Evolutionary conservation across 1,140 invertebrate species (phyloP), one percentile per base, ranked within the genome.

Genomic region (Sweltsa coloradensis): DNA sequence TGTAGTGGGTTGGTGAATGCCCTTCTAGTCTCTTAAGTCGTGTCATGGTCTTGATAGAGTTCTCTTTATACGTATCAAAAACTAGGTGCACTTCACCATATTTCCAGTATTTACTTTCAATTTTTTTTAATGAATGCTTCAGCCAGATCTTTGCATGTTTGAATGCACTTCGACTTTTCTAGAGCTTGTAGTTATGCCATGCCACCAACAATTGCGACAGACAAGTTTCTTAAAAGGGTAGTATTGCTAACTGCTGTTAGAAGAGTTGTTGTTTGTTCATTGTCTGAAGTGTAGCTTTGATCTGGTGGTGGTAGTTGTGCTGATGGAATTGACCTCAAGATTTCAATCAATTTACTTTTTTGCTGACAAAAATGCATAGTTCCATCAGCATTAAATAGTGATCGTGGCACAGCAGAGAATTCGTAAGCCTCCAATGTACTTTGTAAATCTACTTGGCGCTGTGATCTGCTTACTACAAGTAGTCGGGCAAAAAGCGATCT

Each of bases 41-140:
- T 19, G 42, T 25, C 13, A 6, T 19, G 22, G 25, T 50, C 13
- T 49, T 48, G 25, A 49, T 9, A 23, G 41, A 47, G 16, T 49
- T 16, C n/a, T 49, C 2, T 51, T 39, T n/a, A 2, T 42, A 24
- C 13, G 23, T 37, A 14, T 40, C 9, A 44, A 44, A 44, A 13
- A 11, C 22, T 13, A 44, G 19, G 18, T 44, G 42, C 13, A 26
- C 9, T 44, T 44, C 11, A 6, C 29, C 26, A 7, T 44, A 44
- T 25, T 44, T 23, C 42, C 22, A 25, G 21, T 24, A 44, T 31
- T 44, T 25, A 2, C 29, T 22, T 25, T 44, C 22, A n/a, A 44
- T 36, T 44, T 9, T 25, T 44, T 44, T 6, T 11, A 34, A n/a
- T 31, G 26, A 44, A 44, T 27, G 19, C 2, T 14, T 24, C 42